Base-by-base conservation (phyloP, 2,797 vertebrate genomes). In the Dromococcyx pavoninus region DNA sequence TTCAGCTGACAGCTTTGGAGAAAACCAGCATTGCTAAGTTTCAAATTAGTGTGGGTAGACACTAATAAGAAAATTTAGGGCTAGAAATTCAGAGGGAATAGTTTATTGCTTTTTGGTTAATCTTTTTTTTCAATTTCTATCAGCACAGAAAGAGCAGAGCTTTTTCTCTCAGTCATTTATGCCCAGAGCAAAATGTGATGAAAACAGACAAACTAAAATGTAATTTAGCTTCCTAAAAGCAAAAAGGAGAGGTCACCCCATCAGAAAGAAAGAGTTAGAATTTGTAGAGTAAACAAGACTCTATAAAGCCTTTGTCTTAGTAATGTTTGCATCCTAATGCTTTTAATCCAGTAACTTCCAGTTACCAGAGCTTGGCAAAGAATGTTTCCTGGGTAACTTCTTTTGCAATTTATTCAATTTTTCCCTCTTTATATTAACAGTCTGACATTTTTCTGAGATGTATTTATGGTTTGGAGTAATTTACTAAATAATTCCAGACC, bases 81-180 rank as follows among this genome's bases (percentile, higher is more conserved):
- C 89, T 83, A 88, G 80, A 57, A 54, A n/a, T 92, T 95, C 5
- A 37, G 78, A 74, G 51, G 64, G 71, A 89, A 77, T 71, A 91
- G 78, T 93, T 95, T 91, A 82, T 86, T 94, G 67, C 79, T 48
- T 66, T 94, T 90, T 79, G 48, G 74, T 94, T 93, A 95, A 94
- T 94, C 81, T 70, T 73, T 70, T 73, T 93, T 94, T 94, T 93
- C 94, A 95, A 11, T 91, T 94, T 95, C 86, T 92, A 89, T 95
- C 85, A 94, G 60, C 62, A 11, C 39, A 65, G 67, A 96, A 93
- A 80, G 60, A 94, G 41, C 84, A 88, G 92, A 86, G 62, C 46
- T 89, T 56, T 92, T 84, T 75, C 65, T 75, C 19, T 3, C 9
- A 1, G 30, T 71, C 53, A 48, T 76, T 93, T 86, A n/a, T 88